phyloP scores from a whole-genome alignment of 2,888 invertebrate genomes.

The Amphipoea oculea region DNA sequence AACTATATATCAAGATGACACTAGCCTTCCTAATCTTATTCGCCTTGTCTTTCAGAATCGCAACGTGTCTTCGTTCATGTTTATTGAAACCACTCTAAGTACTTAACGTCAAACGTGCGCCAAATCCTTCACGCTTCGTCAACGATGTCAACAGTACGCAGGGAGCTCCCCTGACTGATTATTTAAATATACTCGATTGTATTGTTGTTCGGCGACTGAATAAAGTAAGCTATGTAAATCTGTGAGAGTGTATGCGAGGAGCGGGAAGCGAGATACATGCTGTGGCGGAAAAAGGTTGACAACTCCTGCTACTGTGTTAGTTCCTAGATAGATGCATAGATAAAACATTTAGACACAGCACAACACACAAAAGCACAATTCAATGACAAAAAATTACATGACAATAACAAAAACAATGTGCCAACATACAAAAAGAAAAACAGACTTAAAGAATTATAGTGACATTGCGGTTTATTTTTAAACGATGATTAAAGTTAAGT shows the following conservation, averaged over 20 bases:
- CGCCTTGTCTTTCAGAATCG: background rate
- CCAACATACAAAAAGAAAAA: too few relatives aligned
- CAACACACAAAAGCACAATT: too few relatives aligned
- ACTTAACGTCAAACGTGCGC: conserved; percentile 5
- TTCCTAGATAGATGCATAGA: too few relatives aligned
- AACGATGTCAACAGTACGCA: conserved; percentile 53
- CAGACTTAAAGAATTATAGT: too few relatives aligned
- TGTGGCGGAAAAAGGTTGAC: background rate
- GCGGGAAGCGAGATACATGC: conserved; percentile 39
- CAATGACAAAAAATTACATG: too few relatives aligned
- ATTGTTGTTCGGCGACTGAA: conserved; percentile 77
- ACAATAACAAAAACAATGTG: too few relatives aligned
- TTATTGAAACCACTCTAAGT: conserved; percentile 13
- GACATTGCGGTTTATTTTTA: too few relatives aligned
- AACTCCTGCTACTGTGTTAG: background rate
- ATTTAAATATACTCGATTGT: conserved; percentile 80
- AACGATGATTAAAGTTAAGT: too few relatives aligned
- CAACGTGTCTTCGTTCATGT: conserved; percentile 6
- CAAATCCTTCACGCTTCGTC: conserved; percentile 27
- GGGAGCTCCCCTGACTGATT: conserved; percentile 71
- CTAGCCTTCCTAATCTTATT: background rate
- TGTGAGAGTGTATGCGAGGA: conserved; percentile 25
- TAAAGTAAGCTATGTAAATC: conserved; percentile 81
- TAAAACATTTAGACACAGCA: too few relatives aligned
- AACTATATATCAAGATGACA: background rate